These are phyloP conservation scores for Hydriomena furcata DNA, from an alignment of 2,888 invertebrate genomes.

Conservation along the genomic window DNA sequence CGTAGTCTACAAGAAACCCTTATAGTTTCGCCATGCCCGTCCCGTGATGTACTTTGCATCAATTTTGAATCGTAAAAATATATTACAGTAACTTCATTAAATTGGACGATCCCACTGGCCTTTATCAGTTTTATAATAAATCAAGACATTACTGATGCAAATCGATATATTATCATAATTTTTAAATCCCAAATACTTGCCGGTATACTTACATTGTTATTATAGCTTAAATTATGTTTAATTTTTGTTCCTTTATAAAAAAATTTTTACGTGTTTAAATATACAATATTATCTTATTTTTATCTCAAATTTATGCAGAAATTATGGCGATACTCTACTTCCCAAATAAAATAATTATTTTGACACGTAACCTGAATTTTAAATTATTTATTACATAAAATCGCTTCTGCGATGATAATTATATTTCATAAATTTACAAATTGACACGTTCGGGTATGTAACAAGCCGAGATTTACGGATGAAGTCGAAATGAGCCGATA, in stretches of 20 bases:
- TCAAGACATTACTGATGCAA: constrained; percentile 5
- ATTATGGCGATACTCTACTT: too few relatives aligned
- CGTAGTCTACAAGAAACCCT: too few relatives aligned
- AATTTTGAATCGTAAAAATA: constrained; percentile 12
- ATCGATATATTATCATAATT: constrained; percentile 7
- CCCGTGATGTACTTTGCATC: not conserved
- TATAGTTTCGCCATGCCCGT: too few relatives aligned
- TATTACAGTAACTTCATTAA: constrained; percentile 7
- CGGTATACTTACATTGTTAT: too few relatives aligned
- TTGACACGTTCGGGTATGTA: constrained; percentile 49
- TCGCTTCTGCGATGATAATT: constrained; percentile 30
- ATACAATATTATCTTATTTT: too few relatives aligned
- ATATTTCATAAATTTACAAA: constrained; percentile 44
- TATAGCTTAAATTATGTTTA: not conserved
- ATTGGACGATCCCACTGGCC: not conserved
- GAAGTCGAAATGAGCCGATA: not conserved
- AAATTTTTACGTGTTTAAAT: too few relatives aligned
- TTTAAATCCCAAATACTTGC: not conserved
- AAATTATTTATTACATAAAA: constrained; percentile 6
- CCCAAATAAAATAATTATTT: not conserved
- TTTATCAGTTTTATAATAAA: constrained; percentile 1
- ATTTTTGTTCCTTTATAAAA: too few relatives aligned
- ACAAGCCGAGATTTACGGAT: constrained; percentile 35
- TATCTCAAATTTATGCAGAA: too few relatives aligned
- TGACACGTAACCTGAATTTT: constrained; percentile 1